A percentile compares a stretch with the other conserved stretches of the same genome.
These are phyloP conservation scores for Altica lythri DNA, from an alignment of 2,888 invertebrate genomes.

Conservation along the genomic window DNA sequence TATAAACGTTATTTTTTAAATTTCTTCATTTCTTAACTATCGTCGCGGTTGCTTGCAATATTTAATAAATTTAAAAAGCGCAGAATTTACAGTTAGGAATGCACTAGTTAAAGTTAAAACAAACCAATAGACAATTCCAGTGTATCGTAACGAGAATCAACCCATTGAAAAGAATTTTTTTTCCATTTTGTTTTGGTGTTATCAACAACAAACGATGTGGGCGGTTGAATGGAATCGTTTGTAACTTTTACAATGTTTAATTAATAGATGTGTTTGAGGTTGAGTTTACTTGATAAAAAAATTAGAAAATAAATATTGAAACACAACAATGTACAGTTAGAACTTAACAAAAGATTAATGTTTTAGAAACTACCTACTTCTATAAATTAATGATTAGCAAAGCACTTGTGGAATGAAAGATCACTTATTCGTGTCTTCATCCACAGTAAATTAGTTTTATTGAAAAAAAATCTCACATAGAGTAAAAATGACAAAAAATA, in stretches of 20 bases:
- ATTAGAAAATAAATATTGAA: too few relatives aligned
- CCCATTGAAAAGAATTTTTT: constrained; percentile 19
- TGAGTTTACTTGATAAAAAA: too few relatives aligned
- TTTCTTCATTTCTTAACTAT: not conserved
- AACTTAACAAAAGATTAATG: too few relatives aligned
- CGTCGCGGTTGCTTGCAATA: not conserved
- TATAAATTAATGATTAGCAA: too few relatives aligned
- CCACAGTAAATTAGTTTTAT: too few relatives aligned
- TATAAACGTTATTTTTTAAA: too few relatives aligned
- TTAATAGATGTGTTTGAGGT: not conserved
- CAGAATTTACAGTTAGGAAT: constrained; percentile 4
- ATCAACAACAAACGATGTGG: constrained; percentile 19
- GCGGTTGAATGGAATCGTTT: constrained; percentile 16
- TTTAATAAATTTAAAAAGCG: constrained; percentile 7
- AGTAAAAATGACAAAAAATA: too few relatives aligned
- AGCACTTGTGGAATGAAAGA: too few relatives aligned
- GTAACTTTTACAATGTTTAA: constrained; percentile 10
- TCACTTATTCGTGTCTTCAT: too few relatives aligned
- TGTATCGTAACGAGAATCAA: constrained; percentile 19
- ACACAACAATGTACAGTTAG: too few relatives aligned
- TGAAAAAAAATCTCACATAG: too few relatives aligned
- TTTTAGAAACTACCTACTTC: too few relatives aligned
- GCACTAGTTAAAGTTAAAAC: constrained; percentile 2
- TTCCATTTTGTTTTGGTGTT: not conserved
- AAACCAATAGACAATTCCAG: constrained; percentile 7